phyloP scores from a whole-genome alignment of 2,797 vertebrate genomes.

The Alfaro cultratus region DNA sequence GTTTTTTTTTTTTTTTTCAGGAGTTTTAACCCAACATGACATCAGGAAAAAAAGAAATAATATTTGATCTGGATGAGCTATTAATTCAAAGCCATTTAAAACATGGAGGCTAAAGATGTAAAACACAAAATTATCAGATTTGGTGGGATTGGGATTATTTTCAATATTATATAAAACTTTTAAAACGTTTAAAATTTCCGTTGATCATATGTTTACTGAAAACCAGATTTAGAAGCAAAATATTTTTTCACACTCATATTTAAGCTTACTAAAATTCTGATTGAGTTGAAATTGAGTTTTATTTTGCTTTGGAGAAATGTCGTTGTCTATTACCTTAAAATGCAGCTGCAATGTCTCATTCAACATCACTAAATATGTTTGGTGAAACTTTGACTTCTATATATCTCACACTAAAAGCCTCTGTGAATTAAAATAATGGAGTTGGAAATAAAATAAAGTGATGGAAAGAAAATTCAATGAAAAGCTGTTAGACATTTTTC shows the following conservation, averaged over 20 bases:
- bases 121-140: too few species aligned
- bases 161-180: not conserved
- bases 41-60: not conserved
- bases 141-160: not conserved
- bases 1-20: not conserved
- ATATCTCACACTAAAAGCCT: not conserved
- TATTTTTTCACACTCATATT: not conserved
- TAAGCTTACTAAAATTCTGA: not conserved
- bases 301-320: not conserved
- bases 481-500: conserved; percentile 37
- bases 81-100: not conserved
- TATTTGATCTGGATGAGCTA: too few species aligned
- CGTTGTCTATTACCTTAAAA: not conserved
- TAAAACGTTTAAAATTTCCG: too few species aligned
- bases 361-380: not conserved
- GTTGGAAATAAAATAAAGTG: not conserved
- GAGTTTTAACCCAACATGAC: not conserved
- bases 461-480: conserved; percentile 52
- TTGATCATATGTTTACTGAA: too few species aligned
- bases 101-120: not conserved
- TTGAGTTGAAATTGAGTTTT: not conserved
- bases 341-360: not conserved
- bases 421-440: not conserved
- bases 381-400: too few species aligned
- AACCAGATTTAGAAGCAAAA: not conserved